These are phyloP conservation scores for Thamnaconus septentrionalis DNA, from an alignment of 2,113 vertebrate genomes.

Conservation along the genomic window DNA sequence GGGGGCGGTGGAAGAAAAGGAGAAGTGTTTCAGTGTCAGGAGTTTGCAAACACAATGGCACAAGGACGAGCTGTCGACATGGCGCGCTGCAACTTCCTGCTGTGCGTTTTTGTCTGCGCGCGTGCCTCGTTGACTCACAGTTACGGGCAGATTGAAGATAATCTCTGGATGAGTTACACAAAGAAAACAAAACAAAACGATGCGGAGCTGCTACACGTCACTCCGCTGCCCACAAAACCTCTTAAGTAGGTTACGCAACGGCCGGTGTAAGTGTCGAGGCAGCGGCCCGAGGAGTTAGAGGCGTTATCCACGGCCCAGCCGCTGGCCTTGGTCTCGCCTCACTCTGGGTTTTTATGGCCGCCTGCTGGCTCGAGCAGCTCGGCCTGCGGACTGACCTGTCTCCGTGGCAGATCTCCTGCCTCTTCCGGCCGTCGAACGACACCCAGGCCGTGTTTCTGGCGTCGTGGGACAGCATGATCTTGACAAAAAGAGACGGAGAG, in stretches of 20 bases:
- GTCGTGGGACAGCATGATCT: conserved; percentile 79
- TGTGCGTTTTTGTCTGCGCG: neutral
- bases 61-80: conserved; percentile 14
- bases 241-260: conserved; percentile 34
- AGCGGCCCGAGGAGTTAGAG: conserved; percentile 10
- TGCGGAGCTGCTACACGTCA: neutral
- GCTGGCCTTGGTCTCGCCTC: neutral
- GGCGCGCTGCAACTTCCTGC: conserved; percentile 4
- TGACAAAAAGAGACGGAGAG: accelerated
- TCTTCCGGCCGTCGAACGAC: conserved; percentile 80
- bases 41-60: conserved; percentile 6
- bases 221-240: conserved; percentile 5
- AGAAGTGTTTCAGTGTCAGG: neutral
- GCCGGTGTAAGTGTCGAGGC: conserved; percentile 32
- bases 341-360: too few species aligned
- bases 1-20: neutral
- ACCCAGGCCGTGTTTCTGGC: conserved; percentile 83
- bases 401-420: conserved; percentile 82
- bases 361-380: neutral
- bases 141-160: conserved; percentile 9
- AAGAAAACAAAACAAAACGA: neutral
- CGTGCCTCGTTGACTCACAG: neutral
- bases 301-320: neutral
- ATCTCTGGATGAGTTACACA: conserved; percentile 16
- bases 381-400: conserved; percentile 71